Percentiles rank a stretch among this genome's conserved stretches.
phyloP scores from a whole-genome alignment of 1,140 invertebrate genomes.

The Portunus trituberculatus region DNA sequence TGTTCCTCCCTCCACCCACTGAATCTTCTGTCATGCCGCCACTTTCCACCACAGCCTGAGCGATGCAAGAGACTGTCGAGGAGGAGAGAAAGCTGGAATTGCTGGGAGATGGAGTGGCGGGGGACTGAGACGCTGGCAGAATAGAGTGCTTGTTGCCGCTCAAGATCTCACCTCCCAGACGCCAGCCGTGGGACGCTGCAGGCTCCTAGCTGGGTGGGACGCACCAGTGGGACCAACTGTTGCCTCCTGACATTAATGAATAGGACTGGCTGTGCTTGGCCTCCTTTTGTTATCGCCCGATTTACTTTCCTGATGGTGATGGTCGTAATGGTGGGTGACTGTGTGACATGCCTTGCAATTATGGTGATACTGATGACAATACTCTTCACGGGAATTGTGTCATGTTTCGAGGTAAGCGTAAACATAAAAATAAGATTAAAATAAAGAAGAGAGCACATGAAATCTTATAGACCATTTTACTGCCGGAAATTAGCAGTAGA shows the following conservation, averaged over 20 bases:
- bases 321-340: not conserved
- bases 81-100: too few relatives aligned
- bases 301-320: constrained; percentile 13
- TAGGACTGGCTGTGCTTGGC: not conserved
- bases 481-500: not conserved
- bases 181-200: not conserved
- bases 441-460: not conserved
- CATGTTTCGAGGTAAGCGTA: too few relatives aligned
- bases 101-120: too few relatives aligned
- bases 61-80: not conserved
- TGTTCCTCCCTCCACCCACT: not conserved
- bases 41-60: not conserved
- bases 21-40: not conserved
- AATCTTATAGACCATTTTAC: not conserved
- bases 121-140: too few relatives aligned
- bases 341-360: not conserved
- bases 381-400: not conserved
- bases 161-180: not conserved
- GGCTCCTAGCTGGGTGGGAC: not conserved
- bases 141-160: not conserved
- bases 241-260: not conserved
- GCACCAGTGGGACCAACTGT: not conserved
- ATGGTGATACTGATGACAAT: not conserved
- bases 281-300: not conserved
- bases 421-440: not conserved